Conservation (phyloP, 53 echinoderm and acorn worm genomes). For the Temnopleurus reevesii region DNA sequence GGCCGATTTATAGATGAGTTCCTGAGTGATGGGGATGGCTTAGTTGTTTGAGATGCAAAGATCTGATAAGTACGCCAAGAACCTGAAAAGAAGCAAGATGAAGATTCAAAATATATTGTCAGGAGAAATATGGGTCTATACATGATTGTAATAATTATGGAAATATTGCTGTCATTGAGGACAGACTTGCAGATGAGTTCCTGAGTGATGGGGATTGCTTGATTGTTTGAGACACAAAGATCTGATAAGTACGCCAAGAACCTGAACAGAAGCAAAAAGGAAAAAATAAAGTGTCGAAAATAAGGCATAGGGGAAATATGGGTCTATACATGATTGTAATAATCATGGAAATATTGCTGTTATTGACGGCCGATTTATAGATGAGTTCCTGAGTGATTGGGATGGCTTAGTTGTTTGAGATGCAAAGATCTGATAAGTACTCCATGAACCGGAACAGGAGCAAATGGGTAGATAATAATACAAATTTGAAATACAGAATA, state of each 20-base stretch:
- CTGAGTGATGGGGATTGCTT: constrained; percentile 96
- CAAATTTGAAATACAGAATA: too few relatives aligned
- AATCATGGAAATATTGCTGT: background rate
- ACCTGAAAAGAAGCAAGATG: background rate
- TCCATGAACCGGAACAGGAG: too few relatives aligned
- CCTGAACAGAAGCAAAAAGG: background rate
- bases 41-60: too few relatives aligned
- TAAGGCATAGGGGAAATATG: background rate
- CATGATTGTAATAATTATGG: constrained; percentile 92
- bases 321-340: too few relatives aligned
- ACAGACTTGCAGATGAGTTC: constrained; percentile 98
- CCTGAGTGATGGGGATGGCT: background rate
- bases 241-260: constrained; percentile 78
- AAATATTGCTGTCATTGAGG: constrained; percentile 78
- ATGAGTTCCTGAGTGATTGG: background rate
- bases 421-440: too few relatives aligned
- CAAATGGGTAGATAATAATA: too few relatives aligned
- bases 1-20: background rate
- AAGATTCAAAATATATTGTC: background rate
- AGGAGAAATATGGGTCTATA: too few relatives aligned
- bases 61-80: too few relatives aligned
- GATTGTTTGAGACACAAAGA: constrained; percentile 98
- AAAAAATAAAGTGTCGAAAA: background rate
- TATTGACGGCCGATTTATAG: background rate
- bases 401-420: too few relatives aligned